A percentile compares a stretch with the other conserved stretches of the same genome.
Conservation (phyloP, 1,140 invertebrate species). For the Lucilia cuprina region DNA sequence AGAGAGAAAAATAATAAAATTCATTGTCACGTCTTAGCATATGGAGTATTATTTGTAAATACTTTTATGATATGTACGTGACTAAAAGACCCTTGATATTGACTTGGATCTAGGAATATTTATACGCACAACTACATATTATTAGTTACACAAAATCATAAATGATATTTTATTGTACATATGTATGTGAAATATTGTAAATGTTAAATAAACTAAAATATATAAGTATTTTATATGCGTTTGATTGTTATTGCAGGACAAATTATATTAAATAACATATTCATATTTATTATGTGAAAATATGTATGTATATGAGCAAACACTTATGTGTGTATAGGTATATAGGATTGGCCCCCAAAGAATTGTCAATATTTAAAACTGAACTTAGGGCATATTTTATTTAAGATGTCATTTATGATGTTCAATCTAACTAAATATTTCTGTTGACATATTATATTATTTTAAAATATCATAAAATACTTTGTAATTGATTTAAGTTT, state of each 20-base stretch:
- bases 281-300: not conserved
- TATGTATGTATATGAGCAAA: no score
- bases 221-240: not conserved
- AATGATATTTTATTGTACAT: no score
- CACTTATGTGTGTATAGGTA: no score
- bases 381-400: no score
- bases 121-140: not conserved
- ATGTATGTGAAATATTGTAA: not conserved
- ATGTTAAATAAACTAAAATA: not conserved
- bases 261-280: not conserved
- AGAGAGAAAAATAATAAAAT: not conserved
- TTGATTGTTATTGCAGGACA: not conserved
- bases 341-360: no score
- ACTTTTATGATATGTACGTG: conserved; percentile 28
- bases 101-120: not conserved
- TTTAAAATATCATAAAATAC: no score
- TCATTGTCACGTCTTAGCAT: conserved; percentile 29
- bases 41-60: conserved; percentile 31
- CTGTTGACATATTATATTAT: no score
- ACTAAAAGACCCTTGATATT: not conserved
- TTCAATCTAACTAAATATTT: no score
- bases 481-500: no score
- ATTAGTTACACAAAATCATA: not conserved
- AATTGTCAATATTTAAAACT: no score
- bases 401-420: no score